These are phyloP conservation scores for Pteropus rufus DNA, from an alignment of 2,797 vertebrate species.

Conservation along the genomic window DNA sequence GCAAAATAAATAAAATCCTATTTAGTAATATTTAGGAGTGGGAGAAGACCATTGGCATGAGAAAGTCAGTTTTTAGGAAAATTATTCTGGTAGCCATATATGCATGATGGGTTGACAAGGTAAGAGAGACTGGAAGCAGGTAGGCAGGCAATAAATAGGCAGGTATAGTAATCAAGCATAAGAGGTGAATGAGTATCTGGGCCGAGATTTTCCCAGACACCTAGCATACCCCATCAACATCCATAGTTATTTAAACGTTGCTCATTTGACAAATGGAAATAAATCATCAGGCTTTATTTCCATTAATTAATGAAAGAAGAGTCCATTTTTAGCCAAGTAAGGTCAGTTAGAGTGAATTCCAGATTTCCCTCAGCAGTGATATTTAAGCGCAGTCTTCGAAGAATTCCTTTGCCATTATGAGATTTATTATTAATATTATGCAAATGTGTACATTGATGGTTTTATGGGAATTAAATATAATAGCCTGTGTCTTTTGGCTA, in stretches of 20 bases:
- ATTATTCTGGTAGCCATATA: neutral
- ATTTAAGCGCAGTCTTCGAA: constrained; percentile 6
- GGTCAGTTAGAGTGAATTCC: neutral
- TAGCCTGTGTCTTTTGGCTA: neutral
- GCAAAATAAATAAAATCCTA: neutral
- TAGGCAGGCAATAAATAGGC: neutral
- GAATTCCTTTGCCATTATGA: constrained; percentile 2
- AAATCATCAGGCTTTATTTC: neutral
- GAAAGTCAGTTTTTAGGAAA: constrained; percentile 26
- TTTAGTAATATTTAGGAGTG: neutral
- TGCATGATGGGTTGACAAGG: neutral
- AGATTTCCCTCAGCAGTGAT: neutral
- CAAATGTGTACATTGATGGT: neutral
- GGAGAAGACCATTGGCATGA: neutral
- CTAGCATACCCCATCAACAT: neutral
- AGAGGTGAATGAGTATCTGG: neutral
- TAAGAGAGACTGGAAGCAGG: neutral
- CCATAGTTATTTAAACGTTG: neutral
- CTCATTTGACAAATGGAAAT: neutral
- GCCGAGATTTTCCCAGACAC: neutral
- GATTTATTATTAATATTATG: neutral
- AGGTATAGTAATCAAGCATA: neutral
- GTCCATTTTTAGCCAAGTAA: neutral
- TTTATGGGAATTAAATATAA: neutral
- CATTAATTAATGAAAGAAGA: neutral